A percentile compares a stretch with the other conserved stretches of the same genome.
Evolutionary conservation across 2,113 vertebrate genomes (phyloP).

Genomic region (Microtus ochrogaster): DNA sequence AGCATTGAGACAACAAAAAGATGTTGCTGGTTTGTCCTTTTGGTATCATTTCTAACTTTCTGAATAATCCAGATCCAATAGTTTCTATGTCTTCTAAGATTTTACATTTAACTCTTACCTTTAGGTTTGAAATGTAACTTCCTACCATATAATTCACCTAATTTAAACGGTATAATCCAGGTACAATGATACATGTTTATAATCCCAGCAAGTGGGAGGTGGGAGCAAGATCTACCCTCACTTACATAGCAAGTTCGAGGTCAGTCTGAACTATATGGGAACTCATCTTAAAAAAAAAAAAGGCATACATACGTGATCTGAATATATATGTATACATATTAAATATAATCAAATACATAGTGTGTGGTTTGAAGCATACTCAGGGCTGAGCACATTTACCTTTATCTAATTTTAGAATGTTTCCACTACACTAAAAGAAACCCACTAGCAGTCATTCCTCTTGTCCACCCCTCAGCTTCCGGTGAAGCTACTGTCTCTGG

Average conservation of each 20-base stretch:
- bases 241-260: background rate
- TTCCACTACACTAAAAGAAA: conserved; percentile 23
- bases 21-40: background rate
- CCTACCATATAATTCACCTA: background rate
- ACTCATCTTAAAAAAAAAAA: background rate
- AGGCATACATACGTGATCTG: background rate
- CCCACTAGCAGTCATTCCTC: background rate
- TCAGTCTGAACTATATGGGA: background rate
- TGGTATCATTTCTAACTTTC: background rate
- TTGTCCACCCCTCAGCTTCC: too few species aligned
- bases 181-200: background rate
- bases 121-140: conserved; percentile 9
- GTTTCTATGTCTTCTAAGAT: background rate
- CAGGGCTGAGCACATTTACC: background rate
- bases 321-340: background rate
- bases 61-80: background rate
- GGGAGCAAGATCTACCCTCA: background rate
- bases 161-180: background rate
- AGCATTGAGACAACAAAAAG: background rate
- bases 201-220: background rate
- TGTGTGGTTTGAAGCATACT: background rate
- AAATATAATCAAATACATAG: background rate
- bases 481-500: conserved; percentile 12
- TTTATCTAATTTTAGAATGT: conserved; percentile 48
- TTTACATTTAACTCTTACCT: conserved; percentile 18